These are phyloP conservation scores for Hypotaenidia philippensis DNA, from an alignment of 2,797 vertebrate species.

Conservation along the genomic window DNA sequence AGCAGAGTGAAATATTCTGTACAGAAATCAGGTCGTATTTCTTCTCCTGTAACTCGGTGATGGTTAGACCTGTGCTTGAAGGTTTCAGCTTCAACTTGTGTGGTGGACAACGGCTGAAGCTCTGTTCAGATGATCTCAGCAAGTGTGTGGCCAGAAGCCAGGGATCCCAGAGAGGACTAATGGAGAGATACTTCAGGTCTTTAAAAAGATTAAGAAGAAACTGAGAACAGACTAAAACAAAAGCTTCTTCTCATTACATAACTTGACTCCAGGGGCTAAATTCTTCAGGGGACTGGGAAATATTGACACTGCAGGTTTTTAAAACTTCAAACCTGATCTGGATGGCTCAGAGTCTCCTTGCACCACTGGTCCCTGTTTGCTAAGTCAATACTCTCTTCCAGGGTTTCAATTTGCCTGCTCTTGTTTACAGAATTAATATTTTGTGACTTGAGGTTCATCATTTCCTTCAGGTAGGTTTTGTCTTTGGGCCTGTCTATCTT, in stretches of 20 bases:
- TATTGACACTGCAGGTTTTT: background rate
- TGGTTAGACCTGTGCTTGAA: background rate
- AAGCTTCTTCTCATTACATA: background rate
- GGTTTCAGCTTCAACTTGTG: background rate
- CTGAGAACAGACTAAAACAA: background rate
- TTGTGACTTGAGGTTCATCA: background rate
- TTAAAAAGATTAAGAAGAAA: background rate
- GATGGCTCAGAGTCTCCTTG: background rate
- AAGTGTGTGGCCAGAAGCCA: background rate
- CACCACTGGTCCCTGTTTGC: background rate
- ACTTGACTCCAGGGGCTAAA: background rate
- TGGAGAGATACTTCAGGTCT: background rate
- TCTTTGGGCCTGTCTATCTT: background rate
- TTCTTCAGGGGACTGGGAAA: background rate
- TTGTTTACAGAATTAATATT: background rate
- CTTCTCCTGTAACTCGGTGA: background rate
- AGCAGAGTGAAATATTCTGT: background rate
- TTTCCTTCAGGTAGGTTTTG: background rate
- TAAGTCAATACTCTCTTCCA: background rate
- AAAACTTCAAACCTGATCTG: background rate
- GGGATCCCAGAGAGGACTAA: background rate
- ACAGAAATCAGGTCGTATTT: slow-evolving; percentile 16
- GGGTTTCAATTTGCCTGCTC: background rate
- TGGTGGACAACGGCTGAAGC: background rate
- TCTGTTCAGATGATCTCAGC: background rate